Percentiles rank a stretch among this genome's conserved stretches.
These are phyloP conservation scores for Thomomys bottae DNA, from an alignment of 2,113 vertebrate genomes.

Conservation along the genomic window DNA sequence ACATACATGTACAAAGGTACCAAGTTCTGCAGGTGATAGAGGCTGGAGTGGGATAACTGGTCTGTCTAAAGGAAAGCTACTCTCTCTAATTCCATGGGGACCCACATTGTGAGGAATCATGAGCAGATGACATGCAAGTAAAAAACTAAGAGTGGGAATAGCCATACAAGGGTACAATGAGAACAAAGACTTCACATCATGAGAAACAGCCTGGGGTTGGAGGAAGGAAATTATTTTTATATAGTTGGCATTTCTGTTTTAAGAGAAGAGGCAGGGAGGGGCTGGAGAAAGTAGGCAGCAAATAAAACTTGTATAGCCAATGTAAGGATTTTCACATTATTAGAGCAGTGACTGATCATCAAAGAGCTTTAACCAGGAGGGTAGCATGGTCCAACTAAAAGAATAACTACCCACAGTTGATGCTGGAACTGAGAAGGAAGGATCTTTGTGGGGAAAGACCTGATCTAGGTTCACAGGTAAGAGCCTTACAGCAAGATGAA, in stretches of 20 bases:
- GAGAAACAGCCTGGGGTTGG: accelerated
- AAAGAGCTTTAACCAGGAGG: not conserved
- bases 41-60: not conserved
- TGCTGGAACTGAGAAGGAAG: accelerated
- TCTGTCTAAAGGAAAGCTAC: accelerated
- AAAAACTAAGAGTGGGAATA: not conserved
- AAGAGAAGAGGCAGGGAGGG: not conserved
- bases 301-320: accelerated
- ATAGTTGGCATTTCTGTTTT: not conserved
- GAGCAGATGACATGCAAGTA: accelerated
- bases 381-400: accelerated
- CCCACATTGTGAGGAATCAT: not conserved
- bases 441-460: accelerated
- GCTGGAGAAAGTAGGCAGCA: not conserved
- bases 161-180: not conserved
- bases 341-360: accelerated
- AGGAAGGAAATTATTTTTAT: too few species aligned
- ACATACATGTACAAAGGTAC: not conserved
- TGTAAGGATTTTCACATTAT: accelerated
- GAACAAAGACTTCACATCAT: not conserved
- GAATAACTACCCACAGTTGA: accelerated
- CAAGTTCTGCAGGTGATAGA: not conserved
- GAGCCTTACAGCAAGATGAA: not conserved
- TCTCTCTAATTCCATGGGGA: not conserved
- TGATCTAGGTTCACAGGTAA: accelerated